Base-by-base conservation (phyloP, 1,140 invertebrate species). In the Galleria mellonella region DNA sequence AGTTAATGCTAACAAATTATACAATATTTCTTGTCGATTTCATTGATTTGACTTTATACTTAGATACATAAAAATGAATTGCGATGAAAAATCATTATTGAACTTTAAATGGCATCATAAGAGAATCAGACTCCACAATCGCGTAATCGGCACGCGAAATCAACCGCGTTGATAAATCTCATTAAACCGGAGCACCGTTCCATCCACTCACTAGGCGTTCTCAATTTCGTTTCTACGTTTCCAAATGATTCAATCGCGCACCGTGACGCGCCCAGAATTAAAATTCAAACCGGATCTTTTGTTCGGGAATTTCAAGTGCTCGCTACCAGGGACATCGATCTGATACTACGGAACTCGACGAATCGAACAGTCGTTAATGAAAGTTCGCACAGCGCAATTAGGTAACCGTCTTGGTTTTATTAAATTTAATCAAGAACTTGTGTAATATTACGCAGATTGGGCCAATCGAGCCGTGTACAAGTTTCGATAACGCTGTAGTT, bases 381-480 rank as follows among this genome's bases (percentile, higher is more conserved):
- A 84, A 84, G 64, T 82, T 76, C 62, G 35, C 54, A 51, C 47
- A 62, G 69, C 72, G 75, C 78, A 85, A 85, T 85, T 85, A 85
- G 71, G 69, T 71, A 77, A 76, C 68, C 69, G 70, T 82, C 78
- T 85, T 82, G 75, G 70, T 85, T 85, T 85, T 85, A 85, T 85
- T 83, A 85, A 85, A 83, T 85, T 85, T 85, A 85, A 85, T 85
- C 78, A 85, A 79, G 78, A 85, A 85, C 78, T 85, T 85, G 69
- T 79, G 78, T 70, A 85, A 85, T 85, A 83, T 85, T 78, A 83
- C 75, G 75, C 82, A 83, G 77, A 85, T 85, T 82, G 78, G 76
- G 35, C 76, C 76, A 76, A 83, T 84, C 81, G 68, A 69, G 67
- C 69, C 75, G 69, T 74, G 73, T 77, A 79, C 72, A 85, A 83